Conservation (phyloP, 2,888 invertebrate genomes). For the Sinodicranocentrus sp. region DNA sequence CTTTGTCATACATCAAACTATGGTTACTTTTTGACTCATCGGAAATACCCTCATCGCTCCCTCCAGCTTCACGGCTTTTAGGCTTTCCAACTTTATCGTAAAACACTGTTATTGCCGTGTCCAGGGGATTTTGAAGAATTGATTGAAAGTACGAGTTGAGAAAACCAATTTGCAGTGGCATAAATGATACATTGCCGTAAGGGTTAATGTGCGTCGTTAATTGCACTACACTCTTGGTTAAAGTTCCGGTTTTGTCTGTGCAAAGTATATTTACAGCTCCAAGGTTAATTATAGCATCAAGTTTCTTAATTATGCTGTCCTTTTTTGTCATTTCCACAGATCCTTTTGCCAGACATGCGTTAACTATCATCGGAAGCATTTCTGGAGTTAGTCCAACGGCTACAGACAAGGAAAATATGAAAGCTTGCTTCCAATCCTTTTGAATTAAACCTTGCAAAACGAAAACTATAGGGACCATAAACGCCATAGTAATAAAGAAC, state of each 20-base stretch:
- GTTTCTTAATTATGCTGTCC: constrained; percentile 55
- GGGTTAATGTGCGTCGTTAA: constrained; percentile 30
- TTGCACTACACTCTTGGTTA: constrained; percentile 49
- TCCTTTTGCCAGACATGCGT: constrained; percentile 50
- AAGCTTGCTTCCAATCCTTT: constrained; percentile 41
- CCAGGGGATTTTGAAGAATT: constrained; percentile 45
- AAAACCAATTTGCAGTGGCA: constrained; percentile 44
- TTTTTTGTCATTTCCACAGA: constrained; percentile 43
- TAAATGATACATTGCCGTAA: not conserved
- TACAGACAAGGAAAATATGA: constrained; percentile 56
- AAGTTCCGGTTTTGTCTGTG: constrained; percentile 66
- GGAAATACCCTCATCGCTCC: not conserved
- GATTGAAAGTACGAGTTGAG: constrained; percentile 67
- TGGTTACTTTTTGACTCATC: not conserved
- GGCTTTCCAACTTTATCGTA: not conserved
- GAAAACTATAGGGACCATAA: constrained; percentile 59
- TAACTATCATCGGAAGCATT: constrained; percentile 68
- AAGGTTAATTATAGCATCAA: constrained; percentile 65
- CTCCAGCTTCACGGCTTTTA: no score
- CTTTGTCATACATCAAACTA: not conserved
- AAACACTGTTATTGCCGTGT: constrained; percentile 44
- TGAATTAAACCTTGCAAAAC: constrained; percentile 1
- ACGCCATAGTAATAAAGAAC: constrained; percentile 61
- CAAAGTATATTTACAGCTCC: constrained; percentile 60
- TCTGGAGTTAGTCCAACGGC: constrained; percentile 66